Evolutionary conservation across 2,113 vertebrate genomes (phyloP), one percentile per base, ranked within the genome.

Genomic region (Scalopus aquaticus): DNA sequence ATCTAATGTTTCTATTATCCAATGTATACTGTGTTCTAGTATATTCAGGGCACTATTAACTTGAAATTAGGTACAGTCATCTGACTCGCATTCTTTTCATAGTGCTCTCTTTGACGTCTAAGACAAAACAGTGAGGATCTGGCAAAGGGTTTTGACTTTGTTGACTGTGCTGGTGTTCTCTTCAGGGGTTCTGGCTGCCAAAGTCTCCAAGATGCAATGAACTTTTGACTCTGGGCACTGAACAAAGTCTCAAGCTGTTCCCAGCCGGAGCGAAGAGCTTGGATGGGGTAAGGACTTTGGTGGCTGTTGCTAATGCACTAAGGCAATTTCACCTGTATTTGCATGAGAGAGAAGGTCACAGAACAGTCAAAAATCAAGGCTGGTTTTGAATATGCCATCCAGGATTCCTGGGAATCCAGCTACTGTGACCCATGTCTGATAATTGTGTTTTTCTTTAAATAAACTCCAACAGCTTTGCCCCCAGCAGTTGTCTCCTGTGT

Each of bases 151-250:
- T 95, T 85, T 60, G 19, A 3, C 60, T 80, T 89, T 93, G 81
- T 82, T 87, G 62, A 74, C 90, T 83, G 54, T 3, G 62, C 51
- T 17, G 9, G 12, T 0, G 0, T 83, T 89, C 58, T 78, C 82
- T 46, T 72, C 73, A 1, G 51, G 83, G 90, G 58, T 92, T 44
- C 64, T n/a, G 79, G 78, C 49, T 3, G 2, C 2, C 28, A 5
- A 11, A 46, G 42, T 51, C n/a, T 88, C 54, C 24, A 51, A 86
- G 95, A 76, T 58, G 83, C 76, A 79, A 81, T 91, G 85, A 98
- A 96, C 35, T 97, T 97, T 98, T 98, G 98, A 98, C 97, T 97
- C 96, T 96, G 84, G 92, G 95, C 94, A 94, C 56, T 2, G 87
- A 49, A 69, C 32, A 73, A 92, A 84, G 81, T 39, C 56, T 96